Conservation (phyloP, 2,888 invertebrate species). For the Cephus sareptanus region DNA sequence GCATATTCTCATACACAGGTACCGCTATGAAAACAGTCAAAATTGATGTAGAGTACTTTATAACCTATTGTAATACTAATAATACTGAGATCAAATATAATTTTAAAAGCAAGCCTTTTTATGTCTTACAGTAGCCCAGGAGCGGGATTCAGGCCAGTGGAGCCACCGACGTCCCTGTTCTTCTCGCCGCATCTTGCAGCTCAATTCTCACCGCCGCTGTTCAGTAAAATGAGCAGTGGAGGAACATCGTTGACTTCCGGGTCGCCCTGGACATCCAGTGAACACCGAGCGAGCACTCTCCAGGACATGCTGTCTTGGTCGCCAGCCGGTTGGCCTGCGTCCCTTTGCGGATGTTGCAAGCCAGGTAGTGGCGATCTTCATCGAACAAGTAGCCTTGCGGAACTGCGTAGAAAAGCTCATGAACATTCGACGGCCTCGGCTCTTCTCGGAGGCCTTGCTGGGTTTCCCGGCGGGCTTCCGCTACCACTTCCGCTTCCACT, state of each 20-base stretch:
- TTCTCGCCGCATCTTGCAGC: conserved; percentile 86
- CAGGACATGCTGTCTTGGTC: conserved; percentile 64
- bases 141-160: conserved; percentile 66
- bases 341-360: conserved; percentile 53
- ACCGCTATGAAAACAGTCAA: no score
- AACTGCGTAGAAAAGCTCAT: conserved; percentile 91
- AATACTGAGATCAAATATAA: background rate
- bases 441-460: conserved; percentile 56
- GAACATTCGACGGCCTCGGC: conserved; percentile 89
- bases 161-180: conserved; percentile 78
- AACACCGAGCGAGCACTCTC: conserved; percentile 55
- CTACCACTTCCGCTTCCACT: conserved; percentile 66
- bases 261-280: conserved; percentile 68
- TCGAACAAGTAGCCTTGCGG: conserved; percentile 83
- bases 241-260: conserved; percentile 58
- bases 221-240: conserved; percentile 68
- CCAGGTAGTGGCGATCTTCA: conserved; percentile 65
- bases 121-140: conserved; percentile 65
- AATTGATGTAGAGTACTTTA: no score
- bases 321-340: conserved; percentile 58
- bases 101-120: background rate
- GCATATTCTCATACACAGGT: no score
- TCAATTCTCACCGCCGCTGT: conserved; percentile 84
- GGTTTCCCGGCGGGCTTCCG: conserved; percentile 59
- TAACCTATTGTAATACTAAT: background rate